Evolutionary conservation across 2,888 invertebrate species (phyloP), one percentile per base, ranked within the genome.

Genomic region (Julus scandinavius): DNA sequence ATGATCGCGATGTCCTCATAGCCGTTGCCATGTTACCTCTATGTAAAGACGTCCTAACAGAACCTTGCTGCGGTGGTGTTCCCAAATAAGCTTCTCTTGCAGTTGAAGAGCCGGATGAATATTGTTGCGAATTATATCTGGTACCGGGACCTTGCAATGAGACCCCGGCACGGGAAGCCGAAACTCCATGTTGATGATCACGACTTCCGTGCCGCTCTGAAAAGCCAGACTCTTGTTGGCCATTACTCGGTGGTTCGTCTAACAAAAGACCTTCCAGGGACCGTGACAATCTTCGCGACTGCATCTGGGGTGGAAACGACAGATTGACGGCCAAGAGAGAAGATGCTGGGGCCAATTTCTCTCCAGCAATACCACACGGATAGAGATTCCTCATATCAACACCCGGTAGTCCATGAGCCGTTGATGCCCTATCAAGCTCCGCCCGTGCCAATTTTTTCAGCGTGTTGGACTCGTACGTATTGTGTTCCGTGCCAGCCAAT

Each of bases 391-490:
- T 90, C 0, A 92, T 88, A 0, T 92, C 91, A 5, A 91, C 90
- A 58, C 92, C 92, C 0, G 72, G 41, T 20, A 92, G 91, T 9
- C 92, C 91, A 83, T 92, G 5, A 91, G 92, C 90, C 91, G 92
- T 0, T 91, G 85, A 20, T 6, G 20, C 7, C 15, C 49, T 49
- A 17, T 29, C 84, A 20, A 49, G 58, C 41, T 17, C 41, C 15
- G 13, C 29, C 15, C n/a, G 20, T 17, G 45, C 17, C 29, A 83
- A 83, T 15, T 85, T 86, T 20, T 88, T 86, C 40, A 89, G 86
- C 38, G 88, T 89, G 49, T 89, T 88, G 0, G 95, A 95, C 92
- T 95, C 95, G 91, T 95, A 96, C 90, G 95, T 94, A 91, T 96
- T 96, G 91, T 95, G 95, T 91, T 95, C 93, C 91, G 95, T 95